Evolutionary conservation across 2,888 invertebrate genomes (phyloP).

Genomic region (Drosophila ustulata): DNA sequence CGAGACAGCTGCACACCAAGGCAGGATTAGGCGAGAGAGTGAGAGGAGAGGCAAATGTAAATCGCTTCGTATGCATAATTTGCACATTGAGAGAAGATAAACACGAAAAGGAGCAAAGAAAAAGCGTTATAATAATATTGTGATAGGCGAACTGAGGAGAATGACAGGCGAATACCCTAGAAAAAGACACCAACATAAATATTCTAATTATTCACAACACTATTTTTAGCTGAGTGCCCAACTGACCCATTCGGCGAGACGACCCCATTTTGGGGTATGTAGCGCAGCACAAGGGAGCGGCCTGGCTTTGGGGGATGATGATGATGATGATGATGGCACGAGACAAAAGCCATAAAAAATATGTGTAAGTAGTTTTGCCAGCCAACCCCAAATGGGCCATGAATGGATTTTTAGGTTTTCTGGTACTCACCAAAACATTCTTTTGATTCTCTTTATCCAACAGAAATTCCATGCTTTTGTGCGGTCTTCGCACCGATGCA

Average conservation of each 20-base stretch:
- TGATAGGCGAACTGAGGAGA: constrained; percentile 15
- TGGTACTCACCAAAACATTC: constrained; percentile 92
- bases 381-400: constrained; percentile 18
- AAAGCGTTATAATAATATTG: constrained; percentile 34
- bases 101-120: constrained; percentile 31
- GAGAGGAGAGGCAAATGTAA: constrained; percentile 28
- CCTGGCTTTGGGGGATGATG: constrained; percentile 37
- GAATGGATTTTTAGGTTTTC: constrained; percentile 4
- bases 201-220: neutral
- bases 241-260: constrained; percentile 1
- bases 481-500: constrained; percentile 86
- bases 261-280: neutral
- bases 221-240: neutral
- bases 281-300: constrained; percentile 38
- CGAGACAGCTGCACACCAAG: neutral
- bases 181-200: neutral
- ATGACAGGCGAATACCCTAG: constrained; percentile 23
- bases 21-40: neutral
- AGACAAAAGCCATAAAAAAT: constrained; percentile 66
- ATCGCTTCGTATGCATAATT: constrained; percentile 59
- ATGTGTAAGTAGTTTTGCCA: constrained; percentile 45
- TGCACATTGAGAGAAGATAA: constrained; percentile 35
- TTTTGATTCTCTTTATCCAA: constrained; percentile 96
- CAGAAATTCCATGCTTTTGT: constrained; percentile 98
- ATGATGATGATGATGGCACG: constrained; percentile 41